Evolutionary conservation across 2,888 invertebrate genomes (phyloP), one percentile per base, ranked within the genome.

Genomic region (Antheraea assamensis): DNA sequence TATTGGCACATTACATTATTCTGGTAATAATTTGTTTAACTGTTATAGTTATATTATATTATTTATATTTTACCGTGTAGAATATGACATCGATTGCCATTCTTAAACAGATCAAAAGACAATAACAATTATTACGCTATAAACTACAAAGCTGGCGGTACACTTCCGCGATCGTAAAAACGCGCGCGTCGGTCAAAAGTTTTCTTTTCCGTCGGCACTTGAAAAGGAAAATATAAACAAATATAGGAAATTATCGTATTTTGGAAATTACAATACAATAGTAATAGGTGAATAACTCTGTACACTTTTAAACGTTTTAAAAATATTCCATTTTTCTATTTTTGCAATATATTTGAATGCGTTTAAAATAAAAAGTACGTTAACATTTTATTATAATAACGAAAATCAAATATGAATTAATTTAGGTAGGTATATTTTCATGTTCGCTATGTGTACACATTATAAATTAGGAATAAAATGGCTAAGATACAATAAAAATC

Each of bases 1-100:
- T 68, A 68, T 68, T 68, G 68, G 79, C 76, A 75, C 74, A 78
- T 79, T 81, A 75, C 73, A 74, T 76, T 78, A 81, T 75, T 79
- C 76, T 73, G 71, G 49, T 47, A 47, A 71, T 71, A 24, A 66
- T 73, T 71, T 31, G 49, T n/a, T 47, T 47, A 24, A 68, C 68
- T 35, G 31, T 64, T 64, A 64, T 17, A 30, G 13, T 64, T 15
- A 30, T 64, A 64, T 58, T 58, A 58, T 24, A 58, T n/a, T 64
- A 64, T 64, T 17, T 64, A 64, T 64, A 64, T 64, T 64, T 64
- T 17, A 13, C 17, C 27, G 27, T 64, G 30, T 64, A 64, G 27
- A 64, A 30, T 30, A 64, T 64, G 61, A 64, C 30, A 30, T 64
- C 58, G 0, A 58, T 64, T 64, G 61, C 17, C 3, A 64, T 30